A percentile compares a stretch with the other conserved stretches of the same genome.
Conservation (phyloP, 2,797 vertebrate genomes). For the Notolepis coatsorum region DNA sequence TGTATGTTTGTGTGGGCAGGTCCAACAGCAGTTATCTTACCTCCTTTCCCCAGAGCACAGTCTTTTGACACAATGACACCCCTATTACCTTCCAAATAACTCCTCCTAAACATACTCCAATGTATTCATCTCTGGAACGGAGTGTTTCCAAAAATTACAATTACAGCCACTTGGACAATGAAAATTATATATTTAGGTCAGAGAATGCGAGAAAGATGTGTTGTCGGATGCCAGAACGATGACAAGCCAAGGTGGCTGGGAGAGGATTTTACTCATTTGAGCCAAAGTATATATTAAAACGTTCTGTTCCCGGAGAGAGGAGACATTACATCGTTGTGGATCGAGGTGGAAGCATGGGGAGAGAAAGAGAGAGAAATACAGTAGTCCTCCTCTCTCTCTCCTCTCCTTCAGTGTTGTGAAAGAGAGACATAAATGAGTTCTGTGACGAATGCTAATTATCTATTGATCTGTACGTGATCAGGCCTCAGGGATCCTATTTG, state of each 20-base stretch:
- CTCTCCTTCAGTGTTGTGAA: constrained; percentile 42
- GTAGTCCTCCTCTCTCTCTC: constrained; percentile 10
- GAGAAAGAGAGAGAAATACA: background rate
- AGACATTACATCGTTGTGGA: constrained; percentile 43
- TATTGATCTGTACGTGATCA: constrained; percentile 58
- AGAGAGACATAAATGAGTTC: constrained; percentile 34
- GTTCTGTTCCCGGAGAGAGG: constrained; percentile 44
- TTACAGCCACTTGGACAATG: constrained; percentile 23
- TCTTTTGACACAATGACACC: constrained; percentile 5
- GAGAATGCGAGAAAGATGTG: constrained; percentile 32
- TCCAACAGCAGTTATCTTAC: constrained; percentile 17
- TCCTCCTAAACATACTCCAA: constrained; percentile 1
- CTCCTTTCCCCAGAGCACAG: no score
- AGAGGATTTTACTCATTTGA: constrained; percentile 49
- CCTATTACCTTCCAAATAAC: constrained; percentile 17
- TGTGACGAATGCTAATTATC: constrained; percentile 61
- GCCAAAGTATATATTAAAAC: constrained; percentile 53
- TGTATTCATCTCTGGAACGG: constrained; percentile 34
- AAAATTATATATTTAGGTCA: constrained; percentile 39
- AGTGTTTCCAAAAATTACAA: constrained; percentile 51
- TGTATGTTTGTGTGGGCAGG: background rate
- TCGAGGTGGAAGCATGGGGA: constrained; percentile 7
- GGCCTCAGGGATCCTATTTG: constrained; percentile 23
- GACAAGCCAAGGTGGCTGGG: constrained; percentile 28
- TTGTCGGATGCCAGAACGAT: constrained; percentile 6